phyloP scores from a whole-genome alignment of 2,797 vertebrate species.

The Zenarchopterus dispar region DNA sequence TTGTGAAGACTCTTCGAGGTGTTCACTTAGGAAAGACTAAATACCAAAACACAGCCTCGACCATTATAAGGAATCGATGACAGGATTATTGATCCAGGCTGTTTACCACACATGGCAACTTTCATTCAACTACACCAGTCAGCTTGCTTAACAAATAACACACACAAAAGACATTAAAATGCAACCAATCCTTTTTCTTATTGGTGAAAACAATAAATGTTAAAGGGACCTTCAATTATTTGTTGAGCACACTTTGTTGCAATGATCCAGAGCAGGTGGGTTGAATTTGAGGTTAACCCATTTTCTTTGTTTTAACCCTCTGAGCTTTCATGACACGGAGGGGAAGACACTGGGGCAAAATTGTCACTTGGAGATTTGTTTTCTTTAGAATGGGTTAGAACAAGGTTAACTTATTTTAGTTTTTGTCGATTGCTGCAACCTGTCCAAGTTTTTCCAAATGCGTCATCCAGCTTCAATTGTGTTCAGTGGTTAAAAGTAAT shows the following conservation, averaged over 20 bases:
- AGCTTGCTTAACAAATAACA: slow-evolving; percentile 37
- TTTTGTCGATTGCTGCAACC: slow-evolving; percentile 52
- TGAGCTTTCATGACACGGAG: slow-evolving; percentile 70
- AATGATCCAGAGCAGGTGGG: slow-evolving; percentile 39
- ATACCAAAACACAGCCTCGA: slow-evolving; percentile 37
- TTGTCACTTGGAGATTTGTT: slow-evolving; percentile 24
- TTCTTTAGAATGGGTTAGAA: slow-evolving; percentile 66
- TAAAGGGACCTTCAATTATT: slow-evolving; percentile 83
- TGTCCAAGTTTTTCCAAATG: slow-evolving; percentile 78
- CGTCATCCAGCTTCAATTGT: slow-evolving; percentile 54
- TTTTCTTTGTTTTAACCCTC: slow-evolving; percentile 81
- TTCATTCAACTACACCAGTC: slow-evolving; percentile 32
- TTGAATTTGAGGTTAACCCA: slow-evolving; percentile 59
- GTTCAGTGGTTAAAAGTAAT: slow-evolving; percentile 63
- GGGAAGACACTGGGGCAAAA: slow-evolving; percentile 11
- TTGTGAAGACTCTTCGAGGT: slow-evolving; percentile 16
- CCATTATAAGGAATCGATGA: slow-evolving; percentile 22
- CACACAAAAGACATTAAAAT: slow-evolving; percentile 34
- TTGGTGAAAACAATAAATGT: slow-evolving; percentile 81
- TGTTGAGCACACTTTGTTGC: slow-evolving; percentile 33
- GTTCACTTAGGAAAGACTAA: too few relatives aligned
- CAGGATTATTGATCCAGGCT: slow-evolving; percentile 41
- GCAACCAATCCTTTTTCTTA: slow-evolving; percentile 25
- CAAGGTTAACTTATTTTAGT: slow-evolving; percentile 61
- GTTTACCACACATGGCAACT: slow-evolving; percentile 30